phyloP scores from a whole-genome alignment of 2,113 vertebrate species.

The Misgurnus anguillicaudatus region DNA sequence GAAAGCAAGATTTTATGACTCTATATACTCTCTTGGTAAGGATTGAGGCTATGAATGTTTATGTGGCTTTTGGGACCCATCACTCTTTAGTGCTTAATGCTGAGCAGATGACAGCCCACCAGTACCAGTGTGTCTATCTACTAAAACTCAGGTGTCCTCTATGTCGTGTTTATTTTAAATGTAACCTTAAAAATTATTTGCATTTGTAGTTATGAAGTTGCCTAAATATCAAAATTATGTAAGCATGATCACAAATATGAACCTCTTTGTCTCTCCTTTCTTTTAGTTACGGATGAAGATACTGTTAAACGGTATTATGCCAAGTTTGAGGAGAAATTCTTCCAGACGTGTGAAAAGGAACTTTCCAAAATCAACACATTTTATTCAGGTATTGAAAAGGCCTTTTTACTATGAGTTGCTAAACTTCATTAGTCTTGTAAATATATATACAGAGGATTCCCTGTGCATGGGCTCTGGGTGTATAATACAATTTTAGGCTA shows the following conservation, averaged over 20 bases:
- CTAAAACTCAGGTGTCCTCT: too few relatives aligned
- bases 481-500: background rate
- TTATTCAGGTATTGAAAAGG: conserved; percentile 86
- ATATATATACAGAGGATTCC: conserved; percentile 6
- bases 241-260: background rate
- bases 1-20: background rate
- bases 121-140: too few relatives aligned
- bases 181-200: too few relatives aligned
- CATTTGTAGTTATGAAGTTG: too few relatives aligned
- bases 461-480: conserved; percentile 1
- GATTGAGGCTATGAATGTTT: background rate
- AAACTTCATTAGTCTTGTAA: background rate
- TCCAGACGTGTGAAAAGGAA: conserved; percentile 98
- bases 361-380: conserved; percentile 99
- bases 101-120: background rate
- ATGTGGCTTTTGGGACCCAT: background rate
- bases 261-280: conserved; percentile 16
- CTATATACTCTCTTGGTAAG: background rate
- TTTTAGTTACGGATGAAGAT: conserved; percentile 92
- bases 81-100: background rate
- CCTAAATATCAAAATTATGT: background rate
- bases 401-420: background rate
- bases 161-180: too few relatives aligned
- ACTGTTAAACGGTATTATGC: conserved; percentile 97
- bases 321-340: conserved; percentile 99